Evolutionary conservation across 1,140 invertebrate species (phyloP), one percentile per base, ranked within the genome.

Genomic region (Eulimnadia texana): DNA sequence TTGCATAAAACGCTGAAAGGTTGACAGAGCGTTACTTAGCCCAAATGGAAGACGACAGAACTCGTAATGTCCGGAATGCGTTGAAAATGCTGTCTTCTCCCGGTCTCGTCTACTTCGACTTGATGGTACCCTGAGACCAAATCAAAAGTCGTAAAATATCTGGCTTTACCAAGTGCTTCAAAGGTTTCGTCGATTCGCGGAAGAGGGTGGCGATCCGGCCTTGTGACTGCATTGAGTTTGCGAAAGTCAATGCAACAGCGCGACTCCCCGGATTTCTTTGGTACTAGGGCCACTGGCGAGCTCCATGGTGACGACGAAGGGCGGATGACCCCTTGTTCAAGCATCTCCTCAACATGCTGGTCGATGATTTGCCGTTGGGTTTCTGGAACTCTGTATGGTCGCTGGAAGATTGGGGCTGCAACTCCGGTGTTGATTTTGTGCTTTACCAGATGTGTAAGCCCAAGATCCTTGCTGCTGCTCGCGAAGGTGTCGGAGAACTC

Each of bases 21-120:
- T 69, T n/a, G 70, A 65, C 16, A 71, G 69, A 23, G 71, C 69
- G 65, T 74, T 76, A 20, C 59, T 61, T 22, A 77, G 63, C 27
- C 77, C 77, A 64, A 77, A 77, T 22, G 74, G 70, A 69, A 78
- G 72, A 11, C 67, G n/a, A 2, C 62, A 62, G 58, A 68, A 77
- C 64, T 77, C 68, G 59, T 65, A 78, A 25, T 70, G 68, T 3
- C 73, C 72, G 19, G 66, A 66, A 6, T 63, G 68, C 2, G 67
- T 68, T 19, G 63, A 65, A 62, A 77, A 76, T 3, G 68, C 73
- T 52, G 74, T 78, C 65, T 77, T 78, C 0, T 68, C 47, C 59
- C 59, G 67, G 65, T 74, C 70, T 61, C 50, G 2, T 70, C 66
- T 0, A 79, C 60, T 42, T 67, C 61, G 11, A 79, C 68, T 64